Percentiles rank a stretch among this genome's conserved stretches.
These are phyloP conservation scores for Poecilia gillii DNA, from an alignment of 2,797 vertebrate genomes.

Conservation along the genomic window DNA sequence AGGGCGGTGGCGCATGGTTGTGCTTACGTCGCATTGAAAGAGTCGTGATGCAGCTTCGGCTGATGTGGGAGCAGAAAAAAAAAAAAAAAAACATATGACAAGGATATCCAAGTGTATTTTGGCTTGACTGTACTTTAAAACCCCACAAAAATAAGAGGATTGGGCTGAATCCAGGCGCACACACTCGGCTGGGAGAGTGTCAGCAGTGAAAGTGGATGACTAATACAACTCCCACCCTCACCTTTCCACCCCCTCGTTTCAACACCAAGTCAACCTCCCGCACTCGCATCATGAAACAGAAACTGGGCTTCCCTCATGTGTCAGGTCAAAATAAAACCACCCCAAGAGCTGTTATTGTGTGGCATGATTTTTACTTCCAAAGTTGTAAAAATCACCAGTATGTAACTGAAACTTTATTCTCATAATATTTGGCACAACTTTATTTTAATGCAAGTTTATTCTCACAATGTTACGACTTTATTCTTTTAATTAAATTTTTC, in stretches of 20 bases:
- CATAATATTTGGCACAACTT: neutral
- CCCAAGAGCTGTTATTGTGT: neutral
- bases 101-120: neutral
- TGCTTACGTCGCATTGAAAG: neutral
- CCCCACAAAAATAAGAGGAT: slow-evolving; percentile 1
- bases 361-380: neutral
- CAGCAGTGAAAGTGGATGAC: slow-evolving; percentile 57
- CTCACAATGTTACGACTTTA: no score
- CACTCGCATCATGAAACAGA: slow-evolving; percentile 19
- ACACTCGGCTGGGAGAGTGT: slow-evolving; percentile 21
- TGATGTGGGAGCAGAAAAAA: neutral
- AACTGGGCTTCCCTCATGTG: slow-evolving; percentile 45
- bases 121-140: slow-evolving; percentile 1
- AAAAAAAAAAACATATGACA: neutral
- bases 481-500: neutral
- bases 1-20: slow-evolving; percentile 36
- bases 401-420: neutral
- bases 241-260: slow-evolving; percentile 16
- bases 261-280: slow-evolving; percentile 15
- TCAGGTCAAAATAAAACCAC: slow-evolving; percentile 15
- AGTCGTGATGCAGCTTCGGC: neutral
- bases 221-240: slow-evolving; percentile 48
- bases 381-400: neutral
- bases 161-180: slow-evolving; percentile 13
- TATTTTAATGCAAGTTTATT: no score